These are phyloP conservation scores for Drosophila acutilabella DNA, from an alignment of 2,888 invertebrate species.

Conservation along the genomic window DNA sequence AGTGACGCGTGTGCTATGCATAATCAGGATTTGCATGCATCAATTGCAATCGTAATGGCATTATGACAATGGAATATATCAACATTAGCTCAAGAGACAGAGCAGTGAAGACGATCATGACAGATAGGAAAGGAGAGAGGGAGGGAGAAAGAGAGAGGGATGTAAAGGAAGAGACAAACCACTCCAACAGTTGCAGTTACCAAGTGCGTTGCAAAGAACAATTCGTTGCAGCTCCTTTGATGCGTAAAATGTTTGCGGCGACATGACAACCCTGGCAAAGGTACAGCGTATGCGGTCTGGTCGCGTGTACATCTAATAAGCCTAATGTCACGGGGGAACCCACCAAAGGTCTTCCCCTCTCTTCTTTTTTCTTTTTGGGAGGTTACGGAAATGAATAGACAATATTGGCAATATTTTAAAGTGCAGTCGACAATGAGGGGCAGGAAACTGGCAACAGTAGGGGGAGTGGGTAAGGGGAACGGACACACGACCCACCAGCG, in stretches of 20 bases:
- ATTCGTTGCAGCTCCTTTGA: constrained; percentile 69
- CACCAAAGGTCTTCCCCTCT: constrained; percentile 1
- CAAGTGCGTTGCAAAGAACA: constrained; percentile 22
- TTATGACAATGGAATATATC: constrained; percentile 59
- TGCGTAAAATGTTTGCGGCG: constrained; percentile 74
- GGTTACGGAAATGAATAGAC: constrained; percentile 65
- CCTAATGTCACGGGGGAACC: constrained; percentile 65
- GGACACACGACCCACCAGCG: constrained; percentile 62
- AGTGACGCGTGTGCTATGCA: constrained; percentile 74
- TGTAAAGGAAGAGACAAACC: not conserved
- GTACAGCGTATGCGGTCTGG: constrained; percentile 32
- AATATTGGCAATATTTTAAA: constrained; percentile 82
- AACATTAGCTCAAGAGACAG: constrained; percentile 33
- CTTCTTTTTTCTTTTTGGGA: constrained; percentile 12
- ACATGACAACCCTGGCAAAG: constrained; percentile 65
- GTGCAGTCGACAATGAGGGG: constrained; percentile 41
- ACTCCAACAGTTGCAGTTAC: constrained; percentile 10
- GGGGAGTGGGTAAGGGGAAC: not conserved
- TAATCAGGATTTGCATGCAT: constrained; percentile 82
- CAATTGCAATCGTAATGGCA: constrained; percentile 63
- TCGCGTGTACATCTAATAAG: constrained; percentile 77
- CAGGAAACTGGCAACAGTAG: constrained; percentile 6
- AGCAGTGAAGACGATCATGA: constrained; percentile 5
- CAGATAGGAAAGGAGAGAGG: not conserved
- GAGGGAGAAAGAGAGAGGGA: not conserved